Evolutionary conservation across 1,140 invertebrate genomes (phyloP).

Genomic region (Vanessa atalanta): DNA sequence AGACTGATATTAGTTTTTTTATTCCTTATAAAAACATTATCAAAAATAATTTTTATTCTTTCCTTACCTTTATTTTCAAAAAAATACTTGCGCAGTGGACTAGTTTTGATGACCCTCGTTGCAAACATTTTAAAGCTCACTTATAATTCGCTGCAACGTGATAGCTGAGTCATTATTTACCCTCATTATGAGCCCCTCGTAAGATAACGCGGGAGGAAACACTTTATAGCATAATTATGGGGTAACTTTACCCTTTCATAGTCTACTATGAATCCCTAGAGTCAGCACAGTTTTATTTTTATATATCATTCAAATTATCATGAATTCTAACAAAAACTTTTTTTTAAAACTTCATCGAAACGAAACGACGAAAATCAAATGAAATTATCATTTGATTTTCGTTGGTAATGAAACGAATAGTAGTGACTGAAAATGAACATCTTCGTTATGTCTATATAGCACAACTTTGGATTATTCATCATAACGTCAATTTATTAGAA

Average conservation of each 20-base stretch:
- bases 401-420: too few relatives aligned
- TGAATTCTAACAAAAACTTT: too few relatives aligned
- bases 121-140: background rate
- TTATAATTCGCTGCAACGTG: conserved; percentile 10
- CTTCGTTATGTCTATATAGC: too few relatives aligned
- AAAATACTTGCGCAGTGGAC: background rate
- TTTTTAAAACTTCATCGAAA: too few relatives aligned
- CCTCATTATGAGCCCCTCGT: conserved; percentile 9
- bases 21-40: too few relatives aligned
- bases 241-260: conserved; percentile 19
- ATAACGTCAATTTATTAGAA: too few relatives aligned
- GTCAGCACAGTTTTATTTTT: background rate
- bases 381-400: too few relatives aligned
- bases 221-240: conserved; percentile 15
- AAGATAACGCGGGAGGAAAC: conserved; percentile 18
- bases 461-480: too few relatives aligned
- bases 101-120: background rate
- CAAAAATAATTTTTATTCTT: too few relatives aligned
- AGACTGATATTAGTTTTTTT: too few relatives aligned
- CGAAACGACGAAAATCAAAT: too few relatives aligned
- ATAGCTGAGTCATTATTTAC: conserved; percentile 18
- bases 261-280: background rate
- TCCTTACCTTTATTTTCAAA: background rate
- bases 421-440: too few relatives aligned
- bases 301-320: background rate